phyloP scores from a whole-genome alignment of 2,113 vertebrate species.

The Varanus komodoensis region DNA sequence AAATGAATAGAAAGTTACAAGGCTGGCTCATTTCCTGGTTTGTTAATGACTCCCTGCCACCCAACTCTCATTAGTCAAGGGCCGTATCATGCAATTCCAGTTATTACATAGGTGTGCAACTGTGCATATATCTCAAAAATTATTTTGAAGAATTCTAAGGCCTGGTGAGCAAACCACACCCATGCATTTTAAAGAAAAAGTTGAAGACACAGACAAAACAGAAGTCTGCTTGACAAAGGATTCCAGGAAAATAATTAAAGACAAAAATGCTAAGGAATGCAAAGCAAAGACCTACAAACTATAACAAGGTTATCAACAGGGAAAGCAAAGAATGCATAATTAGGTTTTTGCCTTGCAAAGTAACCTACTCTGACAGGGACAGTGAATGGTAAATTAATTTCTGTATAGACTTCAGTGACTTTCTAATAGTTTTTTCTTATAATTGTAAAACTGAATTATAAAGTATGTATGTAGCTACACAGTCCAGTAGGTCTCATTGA shows the following conservation, averaged over 20 bases:
- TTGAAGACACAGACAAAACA: neutral
- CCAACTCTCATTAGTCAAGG: neutral
- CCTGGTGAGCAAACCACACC: neutral
- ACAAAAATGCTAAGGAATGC: neutral
- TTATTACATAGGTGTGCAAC: neutral
- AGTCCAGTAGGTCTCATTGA: neutral
- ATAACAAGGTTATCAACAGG: neutral
- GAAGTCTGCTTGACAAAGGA: neutral
- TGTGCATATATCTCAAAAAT: neutral
- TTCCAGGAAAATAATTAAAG: neutral
- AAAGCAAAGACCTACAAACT: neutral
- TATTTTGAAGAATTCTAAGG: neutral
- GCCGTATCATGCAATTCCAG: neutral
- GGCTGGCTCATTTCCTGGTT: too few relatives aligned
- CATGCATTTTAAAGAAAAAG: neutral
- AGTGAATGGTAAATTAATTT: neutral
- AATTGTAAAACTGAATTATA: neutral
- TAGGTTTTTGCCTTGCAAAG: neutral
- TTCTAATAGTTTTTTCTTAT: neutral
- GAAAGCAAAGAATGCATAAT: neutral
- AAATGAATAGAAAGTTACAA: neutral
- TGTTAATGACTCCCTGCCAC: neutral
- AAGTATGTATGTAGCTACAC: neutral
- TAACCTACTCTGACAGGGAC: neutral
- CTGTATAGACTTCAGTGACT: neutral